These are phyloP conservation scores for Squalus acanthias DNA, from an alignment of 2,797 vertebrate genomes.

Conservation along the genomic window DNA sequence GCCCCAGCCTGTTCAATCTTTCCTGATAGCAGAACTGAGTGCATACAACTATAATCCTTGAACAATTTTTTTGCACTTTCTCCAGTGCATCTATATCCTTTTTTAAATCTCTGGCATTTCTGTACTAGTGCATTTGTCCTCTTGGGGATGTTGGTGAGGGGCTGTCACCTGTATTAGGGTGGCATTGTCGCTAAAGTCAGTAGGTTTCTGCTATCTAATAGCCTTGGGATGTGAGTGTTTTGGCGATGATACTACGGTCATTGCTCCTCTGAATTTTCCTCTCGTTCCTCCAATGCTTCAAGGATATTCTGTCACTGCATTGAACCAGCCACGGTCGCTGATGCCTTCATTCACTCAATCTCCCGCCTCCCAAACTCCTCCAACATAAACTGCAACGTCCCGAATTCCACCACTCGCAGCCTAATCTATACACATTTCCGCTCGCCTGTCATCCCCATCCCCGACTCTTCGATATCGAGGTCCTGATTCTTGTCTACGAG, in stretches of 20 bases:
- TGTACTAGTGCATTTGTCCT: background rate
- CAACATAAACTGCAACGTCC: background rate
- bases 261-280: too few relatives aligned
- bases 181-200: background rate
- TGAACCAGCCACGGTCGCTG: background rate
- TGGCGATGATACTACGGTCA: background rate
- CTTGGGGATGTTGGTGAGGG: background rate
- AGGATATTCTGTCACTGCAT: background rate
- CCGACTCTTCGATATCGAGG: background rate
- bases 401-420: background rate
- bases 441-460: background rate
- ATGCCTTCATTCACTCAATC: background rate
- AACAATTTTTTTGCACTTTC: background rate
- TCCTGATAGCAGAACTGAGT: too few relatives aligned
- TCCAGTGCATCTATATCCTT: background rate
- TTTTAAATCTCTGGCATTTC: background rate
- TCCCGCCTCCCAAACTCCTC: too few relatives aligned
- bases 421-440: background rate
- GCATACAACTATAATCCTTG: background rate
- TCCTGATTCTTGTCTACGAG: background rate
- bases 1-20: background rate
- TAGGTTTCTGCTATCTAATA: background rate
- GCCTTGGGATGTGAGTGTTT: background rate
- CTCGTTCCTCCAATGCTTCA: background rate
- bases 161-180: background rate